Evolutionary conservation across 2,113 vertebrate genomes (phyloP), one percentile per base, ranked within the genome.

Genomic region (Semnornis frantzii): DNA sequence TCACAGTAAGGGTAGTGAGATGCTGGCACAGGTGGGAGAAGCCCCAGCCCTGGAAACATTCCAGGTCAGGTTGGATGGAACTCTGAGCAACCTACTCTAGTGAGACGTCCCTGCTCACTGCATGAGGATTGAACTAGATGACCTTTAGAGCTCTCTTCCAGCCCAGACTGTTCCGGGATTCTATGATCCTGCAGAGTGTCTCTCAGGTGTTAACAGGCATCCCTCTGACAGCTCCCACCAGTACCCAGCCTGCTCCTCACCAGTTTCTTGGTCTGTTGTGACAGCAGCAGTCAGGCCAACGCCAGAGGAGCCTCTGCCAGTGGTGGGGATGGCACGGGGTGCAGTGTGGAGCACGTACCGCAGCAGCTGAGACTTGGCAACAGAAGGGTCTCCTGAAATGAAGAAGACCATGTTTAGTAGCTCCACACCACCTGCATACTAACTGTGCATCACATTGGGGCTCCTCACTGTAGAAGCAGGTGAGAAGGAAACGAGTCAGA

Each of bases 331-430:
- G 66, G 99, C 99, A 1, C 99, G 98, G 48, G 99, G 99, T 0
- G 99, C 99, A 0, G 98, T 99, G 96, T 98, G 97, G 23, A 99
- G 98, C 14, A 99, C 99, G 0, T 99, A 99, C 4, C 99, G 98
- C 82, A 99, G 97, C 83, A 99, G 97, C 98, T 99, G 99, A 42
- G 99, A 99, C 88, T 99, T 99, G 33, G 99, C 99, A 1, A 99
- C 99, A 0, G 99, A 99, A 2, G 99, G 99, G 85, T 99, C 99
- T 54, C 99, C 99, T 99, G 89, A 28, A 84, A 85, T 8, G 30
- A 54, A 69, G n/a, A 64, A 55, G 10, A 19, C 4, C 2, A 12
- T 0, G 0, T 70, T 83, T 42, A 79, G 8, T 24, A 57, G 59
- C 3, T 12, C 21, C 12, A 13, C 8, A n/a, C 11, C 15, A 30